phyloP scores from a whole-genome alignment of 2,888 invertebrate species.

The Dyspetes luteomarginatus region DNA sequence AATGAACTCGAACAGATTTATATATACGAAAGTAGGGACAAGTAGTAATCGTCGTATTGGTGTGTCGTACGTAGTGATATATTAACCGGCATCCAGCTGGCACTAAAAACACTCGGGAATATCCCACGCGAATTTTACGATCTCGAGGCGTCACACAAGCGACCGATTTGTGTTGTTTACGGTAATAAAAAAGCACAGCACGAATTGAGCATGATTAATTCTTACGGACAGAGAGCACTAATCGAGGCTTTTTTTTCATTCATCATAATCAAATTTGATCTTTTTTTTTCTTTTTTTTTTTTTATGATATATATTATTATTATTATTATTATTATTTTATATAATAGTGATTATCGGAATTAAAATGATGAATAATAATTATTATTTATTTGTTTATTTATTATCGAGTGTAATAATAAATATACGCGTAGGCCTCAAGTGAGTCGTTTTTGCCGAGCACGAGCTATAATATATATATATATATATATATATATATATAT shows the following conservation, averaged over 20 bases:
- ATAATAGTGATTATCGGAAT: constrained; percentile 47
- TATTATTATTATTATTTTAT: constrained; percentile 20
- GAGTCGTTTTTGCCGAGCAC: constrained; percentile 48
- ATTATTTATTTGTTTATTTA: constrained; percentile 28
- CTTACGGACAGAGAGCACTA: constrained; percentile 68
- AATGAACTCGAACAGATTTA: constrained; percentile 4
- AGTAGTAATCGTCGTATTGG: constrained; percentile 38
- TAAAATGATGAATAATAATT: no score
- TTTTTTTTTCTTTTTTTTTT: constrained; percentile 21
- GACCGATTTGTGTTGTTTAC: constrained; percentile 59
- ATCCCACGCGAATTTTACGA: constrained; percentile 49
- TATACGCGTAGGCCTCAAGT: constrained; percentile 64
- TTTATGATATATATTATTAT: no score
- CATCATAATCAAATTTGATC: constrained; percentile 16
- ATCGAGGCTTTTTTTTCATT: constrained; percentile 51
- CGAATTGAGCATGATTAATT: constrained; percentile 79
- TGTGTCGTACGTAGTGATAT: constrained; percentile 59
- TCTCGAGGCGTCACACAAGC: constrained; percentile 66
- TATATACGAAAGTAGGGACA: constrained; percentile 12
- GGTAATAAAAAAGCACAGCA: constrained; percentile 81
- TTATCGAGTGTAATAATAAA: constrained; percentile 39
- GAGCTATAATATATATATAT: not conserved
- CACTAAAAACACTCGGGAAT: constrained; percentile 74
- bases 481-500: not conserved
- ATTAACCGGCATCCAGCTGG: constrained; percentile 67